Percentiles rank a stretch among this genome's conserved stretches.
These are phyloP conservation scores for Yponomeuta plumbellus DNA, from an alignment of 2,888 invertebrate genomes.

Conservation along the genomic window DNA sequence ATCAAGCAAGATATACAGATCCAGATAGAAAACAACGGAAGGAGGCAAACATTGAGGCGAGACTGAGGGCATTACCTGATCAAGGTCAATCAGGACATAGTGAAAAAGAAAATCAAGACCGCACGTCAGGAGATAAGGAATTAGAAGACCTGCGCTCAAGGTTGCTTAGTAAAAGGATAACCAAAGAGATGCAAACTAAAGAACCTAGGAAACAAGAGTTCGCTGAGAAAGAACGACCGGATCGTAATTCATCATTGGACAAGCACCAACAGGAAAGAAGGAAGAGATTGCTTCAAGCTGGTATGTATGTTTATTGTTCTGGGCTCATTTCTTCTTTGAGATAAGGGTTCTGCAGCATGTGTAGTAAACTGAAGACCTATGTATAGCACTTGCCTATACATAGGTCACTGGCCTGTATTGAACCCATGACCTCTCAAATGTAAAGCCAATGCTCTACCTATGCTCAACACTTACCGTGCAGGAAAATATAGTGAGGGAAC, in stretches of 20 bases:
- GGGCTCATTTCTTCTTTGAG: background rate
- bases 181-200: slow-evolving; percentile 78
- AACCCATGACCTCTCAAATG: background rate
- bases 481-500: no score
- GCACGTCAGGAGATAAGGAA: slow-evolving; percentile 75
- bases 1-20: slow-evolving; percentile 59
- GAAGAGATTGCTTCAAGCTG: slow-evolving; percentile 82
- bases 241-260: slow-evolving; percentile 56
- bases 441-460: background rate
- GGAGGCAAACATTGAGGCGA: slow-evolving; percentile 63
- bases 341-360: background rate
- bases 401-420: background rate
- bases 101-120: slow-evolving; percentile 70
- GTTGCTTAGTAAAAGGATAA: slow-evolving; percentile 81
- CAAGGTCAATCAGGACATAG: slow-evolving; percentile 55
- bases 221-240: slow-evolving; percentile 55
- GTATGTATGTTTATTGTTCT: slow-evolving; percentile 43
- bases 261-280: slow-evolving; percentile 78
- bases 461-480: no score
- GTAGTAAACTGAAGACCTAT: no score
- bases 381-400: background rate
- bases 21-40: slow-evolving; percentile 48
- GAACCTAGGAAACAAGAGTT: slow-evolving; percentile 62
- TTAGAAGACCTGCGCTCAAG: slow-evolving; percentile 86
- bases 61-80: slow-evolving; percentile 55